Base-by-base conservation (phyloP, 2,113 vertebrate species). In the Oriolus oriolus region DNA sequence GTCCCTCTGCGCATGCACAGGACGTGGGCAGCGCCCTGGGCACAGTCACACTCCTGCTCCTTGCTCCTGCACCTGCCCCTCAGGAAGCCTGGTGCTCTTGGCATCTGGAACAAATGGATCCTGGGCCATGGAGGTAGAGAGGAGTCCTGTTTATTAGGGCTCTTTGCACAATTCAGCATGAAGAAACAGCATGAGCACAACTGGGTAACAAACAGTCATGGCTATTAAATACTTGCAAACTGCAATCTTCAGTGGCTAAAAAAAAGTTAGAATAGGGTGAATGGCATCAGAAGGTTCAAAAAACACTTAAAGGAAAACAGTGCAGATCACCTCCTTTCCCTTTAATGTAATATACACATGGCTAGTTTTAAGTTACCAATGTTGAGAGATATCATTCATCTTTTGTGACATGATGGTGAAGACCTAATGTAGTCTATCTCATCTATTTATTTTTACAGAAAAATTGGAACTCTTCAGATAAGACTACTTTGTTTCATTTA, bases 1-100 rank as follows among this genome's bases (percentile, higher is more conserved):
- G 27, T 7, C 11, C 1, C 71, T 33, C 6, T 12, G 30, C 1
- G 4, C 84, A 54, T 1, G 59, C 2, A 6, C 45, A 16, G 33
- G 3, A 5, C 20, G 1, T 1, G 1, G 4, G 65, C 65, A 85
- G 61, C 0, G 6, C 66, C 74, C 41, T 16, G 63, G 76, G 75
- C 83, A 50, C 0, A 4, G 84, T 14, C n/a, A n/a, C 69, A 31
- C 71, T 64, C 50, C 49, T 73, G 57, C 71, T 35, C 23, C 60
- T 31, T 28, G 41, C 49, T 56, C 57, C 56, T 23, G 71, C 84
- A 77, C 90, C 81, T 66, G 76, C 7, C 4, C 27, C 68, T 57
- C 3, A 0, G 73, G 65, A 71, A 87, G 57, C 60, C 70, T 44
- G 19, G 14, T 37, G 81, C 78, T 76, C 78, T 12, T 53, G 47